Conservation (phyloP, 2,113 vertebrate species). For the Willisornis vidua region DNA sequence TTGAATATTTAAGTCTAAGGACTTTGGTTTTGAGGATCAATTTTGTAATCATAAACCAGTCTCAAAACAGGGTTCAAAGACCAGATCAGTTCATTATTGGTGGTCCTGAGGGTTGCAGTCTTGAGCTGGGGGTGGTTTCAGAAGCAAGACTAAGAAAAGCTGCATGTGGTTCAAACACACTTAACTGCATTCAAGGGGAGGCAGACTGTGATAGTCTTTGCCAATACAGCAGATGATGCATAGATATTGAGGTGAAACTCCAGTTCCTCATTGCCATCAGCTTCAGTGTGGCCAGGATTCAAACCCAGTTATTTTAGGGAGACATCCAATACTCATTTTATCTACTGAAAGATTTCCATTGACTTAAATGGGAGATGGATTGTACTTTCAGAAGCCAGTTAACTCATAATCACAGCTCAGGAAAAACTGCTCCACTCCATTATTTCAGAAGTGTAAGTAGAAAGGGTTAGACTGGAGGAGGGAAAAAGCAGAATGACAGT, state of each 20-base stretch:
- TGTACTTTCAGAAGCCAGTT: not conserved
- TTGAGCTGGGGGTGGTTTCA: not conserved
- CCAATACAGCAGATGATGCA: not conserved
- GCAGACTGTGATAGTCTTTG: not conserved
- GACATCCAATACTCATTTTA: not conserved
- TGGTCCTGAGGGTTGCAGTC: not conserved
- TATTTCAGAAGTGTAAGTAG: not conserved
- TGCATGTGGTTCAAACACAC: not conserved
- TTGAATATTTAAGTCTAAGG: not conserved
- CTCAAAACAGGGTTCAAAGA: not conserved
- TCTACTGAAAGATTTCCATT: not conserved
- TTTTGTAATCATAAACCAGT: not conserved
- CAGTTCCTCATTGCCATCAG: not conserved
- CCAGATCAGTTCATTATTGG: not conserved
- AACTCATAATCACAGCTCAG: not conserved
- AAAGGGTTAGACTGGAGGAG: not conserved
- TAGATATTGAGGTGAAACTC: not conserved
- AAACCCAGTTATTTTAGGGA: conserved; percentile 37
- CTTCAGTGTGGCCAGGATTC: not conserved
- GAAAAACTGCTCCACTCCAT: not conserved
- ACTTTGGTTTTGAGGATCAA: not conserved
- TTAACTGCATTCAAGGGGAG: conserved; percentile 6
- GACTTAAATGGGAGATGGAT: not conserved
- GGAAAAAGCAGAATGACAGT: not conserved
- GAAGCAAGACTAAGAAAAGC: not conserved